A percentile compares a stretch with the other conserved stretches of the same genome.
Conservation (phyloP, 2,797 vertebrate genomes). For the Echeneis naucrates region DNA sequence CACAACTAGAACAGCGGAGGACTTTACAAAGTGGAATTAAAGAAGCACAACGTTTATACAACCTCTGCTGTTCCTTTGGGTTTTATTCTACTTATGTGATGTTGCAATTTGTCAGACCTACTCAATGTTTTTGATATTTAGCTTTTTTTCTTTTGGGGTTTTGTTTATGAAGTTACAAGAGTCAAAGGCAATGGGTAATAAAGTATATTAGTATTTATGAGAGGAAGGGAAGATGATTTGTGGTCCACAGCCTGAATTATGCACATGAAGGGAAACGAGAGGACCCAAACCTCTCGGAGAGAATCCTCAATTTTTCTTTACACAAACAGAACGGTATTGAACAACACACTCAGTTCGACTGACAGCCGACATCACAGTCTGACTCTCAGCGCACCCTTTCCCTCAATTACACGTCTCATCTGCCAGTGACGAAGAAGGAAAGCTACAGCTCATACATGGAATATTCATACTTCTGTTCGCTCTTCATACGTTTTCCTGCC, state of each 20-base stretch:
- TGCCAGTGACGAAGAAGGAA: constrained; percentile 10
- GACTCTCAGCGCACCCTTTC: constrained; percentile 20
- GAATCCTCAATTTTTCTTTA: constrained; percentile 34
- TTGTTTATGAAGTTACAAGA: constrained; percentile 57
- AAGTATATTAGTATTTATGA: constrained; percentile 74
- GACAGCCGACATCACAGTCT: constrained; percentile 15
- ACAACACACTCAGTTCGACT: constrained; percentile 25
- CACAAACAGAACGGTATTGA: constrained; percentile 19
- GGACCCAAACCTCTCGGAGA: constrained; percentile 41
- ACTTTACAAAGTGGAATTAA: constrained; percentile 82
- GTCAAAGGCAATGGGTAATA: constrained; percentile 59
- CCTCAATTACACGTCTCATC: constrained; percentile 35
- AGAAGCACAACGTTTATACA: constrained; percentile 90
- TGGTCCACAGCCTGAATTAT: constrained; percentile 46
- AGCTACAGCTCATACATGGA: not conserved
- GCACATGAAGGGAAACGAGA: constrained; percentile 30
- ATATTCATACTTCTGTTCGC: constrained; percentile 18
- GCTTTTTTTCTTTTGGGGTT: constrained; percentile 61
- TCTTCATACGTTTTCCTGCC: constrained; percentile 24
- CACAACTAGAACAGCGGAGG: constrained; percentile 76
- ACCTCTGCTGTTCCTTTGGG: constrained; percentile 79
- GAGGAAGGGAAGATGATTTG: constrained; percentile 56
- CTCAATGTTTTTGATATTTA: constrained; percentile 78
- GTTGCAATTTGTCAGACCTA: constrained; percentile 75
- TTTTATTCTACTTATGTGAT: constrained; percentile 77